These are phyloP conservation scores for Ibidorhyncha struthersii DNA, from an alignment of 2,113 vertebrate genomes.

Conservation along the genomic window DNA sequence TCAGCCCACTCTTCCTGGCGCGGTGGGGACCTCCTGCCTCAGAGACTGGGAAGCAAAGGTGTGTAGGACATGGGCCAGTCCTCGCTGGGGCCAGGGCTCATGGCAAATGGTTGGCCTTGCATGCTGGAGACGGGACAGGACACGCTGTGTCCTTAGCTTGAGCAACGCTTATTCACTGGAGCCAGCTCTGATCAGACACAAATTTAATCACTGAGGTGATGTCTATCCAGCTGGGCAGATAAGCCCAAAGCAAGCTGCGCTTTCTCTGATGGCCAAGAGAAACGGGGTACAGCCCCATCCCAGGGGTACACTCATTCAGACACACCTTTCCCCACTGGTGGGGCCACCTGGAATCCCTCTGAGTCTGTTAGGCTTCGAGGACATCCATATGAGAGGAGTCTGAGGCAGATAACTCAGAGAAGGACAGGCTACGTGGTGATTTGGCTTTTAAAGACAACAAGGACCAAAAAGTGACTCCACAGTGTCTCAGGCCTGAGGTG, in stretches of 20 bases:
- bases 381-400: neutral
- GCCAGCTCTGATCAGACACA: neutral
- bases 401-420: neutral
- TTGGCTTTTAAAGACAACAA: neutral
- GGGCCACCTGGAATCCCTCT: neutral
- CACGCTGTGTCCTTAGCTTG: neutral
- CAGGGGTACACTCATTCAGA: neutral
- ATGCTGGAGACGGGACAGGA: neutral
- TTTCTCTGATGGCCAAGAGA: neutral
- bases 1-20: neutral
- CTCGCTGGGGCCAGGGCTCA: rapidly evolving
- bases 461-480: neutral
- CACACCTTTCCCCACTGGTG: neutral
- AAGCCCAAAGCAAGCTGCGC: neutral
- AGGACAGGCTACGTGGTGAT: neutral
- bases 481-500: neutral
- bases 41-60: rapidly evolving
- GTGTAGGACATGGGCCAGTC: rapidly evolving
- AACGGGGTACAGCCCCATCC: neutral
- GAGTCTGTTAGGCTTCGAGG: neutral
- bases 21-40: neutral
- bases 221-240: neutral
- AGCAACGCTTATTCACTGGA: neutral
- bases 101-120: rapidly evolving
- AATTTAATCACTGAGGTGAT: conserved; percentile 4